Evolutionary conservation across 1,140 invertebrate genomes (phyloP), one percentile per base, ranked within the genome.

Genomic region (Lordiphosa mommai): DNA sequence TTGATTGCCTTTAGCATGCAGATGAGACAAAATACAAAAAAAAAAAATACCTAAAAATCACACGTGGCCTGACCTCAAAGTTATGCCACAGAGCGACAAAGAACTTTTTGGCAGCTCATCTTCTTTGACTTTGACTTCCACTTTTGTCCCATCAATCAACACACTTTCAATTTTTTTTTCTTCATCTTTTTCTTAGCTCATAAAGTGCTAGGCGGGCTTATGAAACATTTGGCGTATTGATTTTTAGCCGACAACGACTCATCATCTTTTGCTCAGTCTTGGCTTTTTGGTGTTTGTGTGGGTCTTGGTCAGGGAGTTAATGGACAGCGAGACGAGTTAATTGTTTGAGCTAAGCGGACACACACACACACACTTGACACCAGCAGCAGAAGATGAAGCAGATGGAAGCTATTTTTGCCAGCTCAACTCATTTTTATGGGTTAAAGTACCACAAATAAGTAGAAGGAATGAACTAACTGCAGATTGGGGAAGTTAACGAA

Each of bases 1-100:
- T 72, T 82, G 76, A 80, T 80, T 80, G 76, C 77, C 77, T 70
- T 73, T 76, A 61, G 66, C 76, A 85, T 84, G 77, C 77, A 84
- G 82, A 84, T 84, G 72, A 51, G 58, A 48, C 41, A 20, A 17
- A 37, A 34, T 41, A 55, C 37, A 68, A 50, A 23, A 36, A 20
- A 29, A 34, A 29, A n/a, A 44, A 20, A 57, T 27, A 41, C 44
- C 36, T 7, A 29, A 29, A 38, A 44, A 48, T 23, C 32, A 23
- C 65, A 71, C 52, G 61, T 59, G 65, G 52, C 53, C 36, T 80
- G 76, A 80, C 76, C 76, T 52, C 69, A 50, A 73, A 76, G 37
- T 49, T 48, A 23, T 58, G 44, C 50, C 20, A 27, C 12, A 41
- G 12, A n/a, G 40, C 37, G 20, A 32, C 32, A 41, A 56, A 27